Evolutionary conservation across 2,888 invertebrate genomes (phyloP).

Genomic region (Caenorhabditis doughertyi): DNA sequence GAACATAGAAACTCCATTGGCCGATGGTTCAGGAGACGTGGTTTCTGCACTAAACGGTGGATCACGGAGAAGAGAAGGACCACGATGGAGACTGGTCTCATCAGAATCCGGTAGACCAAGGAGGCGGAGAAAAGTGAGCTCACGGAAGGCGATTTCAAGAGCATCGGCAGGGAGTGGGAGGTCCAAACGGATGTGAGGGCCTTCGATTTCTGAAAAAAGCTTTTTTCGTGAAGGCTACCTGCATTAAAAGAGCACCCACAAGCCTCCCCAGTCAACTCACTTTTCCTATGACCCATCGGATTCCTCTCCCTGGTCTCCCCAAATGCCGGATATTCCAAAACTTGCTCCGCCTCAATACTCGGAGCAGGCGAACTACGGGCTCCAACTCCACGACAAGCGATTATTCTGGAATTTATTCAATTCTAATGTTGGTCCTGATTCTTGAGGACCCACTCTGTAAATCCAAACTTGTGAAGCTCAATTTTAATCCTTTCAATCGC

Average conservation of each 20-base stretch:
- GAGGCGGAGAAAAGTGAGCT: slow-evolving; percentile 4
- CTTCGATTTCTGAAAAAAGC: background rate
- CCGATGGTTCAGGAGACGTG: too few relatives aligned
- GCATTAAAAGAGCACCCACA: too few relatives aligned
- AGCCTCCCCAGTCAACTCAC: background rate
- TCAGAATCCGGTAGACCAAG: background rate
- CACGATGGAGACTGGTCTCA: background rate
- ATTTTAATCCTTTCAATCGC: background rate
- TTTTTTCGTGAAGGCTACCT: too few relatives aligned
- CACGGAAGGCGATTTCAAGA: slow-evolving; percentile 17
- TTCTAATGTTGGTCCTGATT: background rate
- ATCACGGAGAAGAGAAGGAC: background rate
- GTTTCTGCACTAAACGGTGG: too few relatives aligned
- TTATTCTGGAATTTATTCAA: background rate
- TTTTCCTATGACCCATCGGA: background rate
- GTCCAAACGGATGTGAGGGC: background rate
- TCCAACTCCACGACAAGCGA: background rate
- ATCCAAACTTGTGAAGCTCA: background rate
- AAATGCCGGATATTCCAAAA: background rate
- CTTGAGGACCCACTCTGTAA: background rate
- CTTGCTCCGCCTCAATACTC: slow-evolving; percentile 14
- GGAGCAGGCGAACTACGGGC: slow-evolving; percentile 19
- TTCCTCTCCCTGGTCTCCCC: background rate
- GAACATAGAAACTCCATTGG: too few relatives aligned
- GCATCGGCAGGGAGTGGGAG: background rate